Percentiles rank a stretch among this genome's conserved stretches.
phyloP scores from a whole-genome alignment of 1,140 invertebrate genomes.

The Batillaria attramentaria region DNA sequence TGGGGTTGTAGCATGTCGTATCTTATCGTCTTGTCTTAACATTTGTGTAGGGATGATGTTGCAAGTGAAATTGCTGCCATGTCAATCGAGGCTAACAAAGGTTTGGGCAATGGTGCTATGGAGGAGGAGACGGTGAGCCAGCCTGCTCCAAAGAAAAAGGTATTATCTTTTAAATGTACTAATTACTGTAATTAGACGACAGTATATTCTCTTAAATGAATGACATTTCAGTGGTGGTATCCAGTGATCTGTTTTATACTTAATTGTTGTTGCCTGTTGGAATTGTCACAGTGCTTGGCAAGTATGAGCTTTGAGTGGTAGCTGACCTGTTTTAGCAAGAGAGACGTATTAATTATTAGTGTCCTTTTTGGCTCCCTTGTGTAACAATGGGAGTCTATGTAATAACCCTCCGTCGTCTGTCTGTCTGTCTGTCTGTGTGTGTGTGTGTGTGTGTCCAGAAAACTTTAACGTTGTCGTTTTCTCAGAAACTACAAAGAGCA shows the following conservation, averaged over 20 bases:
- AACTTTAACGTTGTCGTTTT: no score
- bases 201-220: not conserved
- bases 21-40: slow-evolving; percentile 2
- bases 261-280: not conserved
- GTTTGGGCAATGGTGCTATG: no score
- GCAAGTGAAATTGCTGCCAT: slow-evolving; percentile 52
- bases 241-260: not conserved
- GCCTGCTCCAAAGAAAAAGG: slow-evolving; percentile 47
- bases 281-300: no score
- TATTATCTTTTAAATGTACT: slow-evolving; percentile 22
- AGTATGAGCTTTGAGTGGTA: no score
- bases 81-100: slow-evolving; percentile 57
- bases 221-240: not conserved
- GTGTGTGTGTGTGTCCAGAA: no score
- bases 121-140: slow-evolving; percentile 79
- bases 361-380: no score
- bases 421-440: no score
- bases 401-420: no score
- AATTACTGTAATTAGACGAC: not conserved
- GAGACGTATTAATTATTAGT: no score
- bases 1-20: not conserved
- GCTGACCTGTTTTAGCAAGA: no score
- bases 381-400: no score
- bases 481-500: no score
- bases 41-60: slow-evolving; percentile 66